These are phyloP conservation scores for Stercorarius parasiticus DNA, from an alignment of 2,113 vertebrate species.

Conservation along the genomic window DNA sequence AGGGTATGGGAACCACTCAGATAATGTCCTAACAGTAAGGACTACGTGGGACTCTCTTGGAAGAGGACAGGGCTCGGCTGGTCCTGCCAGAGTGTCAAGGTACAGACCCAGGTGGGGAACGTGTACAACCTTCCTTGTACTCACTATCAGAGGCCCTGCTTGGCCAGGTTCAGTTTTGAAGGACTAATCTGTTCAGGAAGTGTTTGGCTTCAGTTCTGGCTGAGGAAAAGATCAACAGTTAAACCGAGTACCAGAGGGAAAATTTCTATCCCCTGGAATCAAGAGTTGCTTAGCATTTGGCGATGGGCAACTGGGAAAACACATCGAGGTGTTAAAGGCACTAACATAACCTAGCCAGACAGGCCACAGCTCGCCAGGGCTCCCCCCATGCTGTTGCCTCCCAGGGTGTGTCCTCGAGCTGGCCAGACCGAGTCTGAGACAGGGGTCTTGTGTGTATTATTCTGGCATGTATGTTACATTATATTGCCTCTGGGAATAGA, in stretches of 20 bases:
- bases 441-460: slow-evolving; percentile 53
- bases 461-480: slow-evolving; percentile 3
- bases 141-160: neutral
- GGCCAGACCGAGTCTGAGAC: slow-evolving; percentile 20
- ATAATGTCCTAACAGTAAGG: accelerated
- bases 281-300: neutral
- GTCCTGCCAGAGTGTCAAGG: neutral
- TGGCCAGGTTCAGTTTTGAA: neutral
- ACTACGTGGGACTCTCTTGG: neutral
- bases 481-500: slow-evolving; percentile 45
- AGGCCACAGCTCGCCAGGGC: neutral
- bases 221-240: neutral
- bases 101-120: neutral
- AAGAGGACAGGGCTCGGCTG: neutral
- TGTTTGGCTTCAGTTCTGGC: neutral
- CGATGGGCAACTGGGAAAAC: neutral
- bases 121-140: accelerated
- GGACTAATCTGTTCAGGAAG: neutral
- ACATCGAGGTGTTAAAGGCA: neutral
- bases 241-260: neutral
- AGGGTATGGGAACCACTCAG: neutral
- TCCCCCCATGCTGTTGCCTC: neutral
- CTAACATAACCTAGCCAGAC: neutral
- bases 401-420: neutral
- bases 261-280: neutral